Percentiles rank a stretch among this genome's conserved stretches.
These are phyloP conservation scores for Phoebastria nigripes DNA, from an alignment of 2,797 vertebrate genomes.

Conservation along the genomic window DNA sequence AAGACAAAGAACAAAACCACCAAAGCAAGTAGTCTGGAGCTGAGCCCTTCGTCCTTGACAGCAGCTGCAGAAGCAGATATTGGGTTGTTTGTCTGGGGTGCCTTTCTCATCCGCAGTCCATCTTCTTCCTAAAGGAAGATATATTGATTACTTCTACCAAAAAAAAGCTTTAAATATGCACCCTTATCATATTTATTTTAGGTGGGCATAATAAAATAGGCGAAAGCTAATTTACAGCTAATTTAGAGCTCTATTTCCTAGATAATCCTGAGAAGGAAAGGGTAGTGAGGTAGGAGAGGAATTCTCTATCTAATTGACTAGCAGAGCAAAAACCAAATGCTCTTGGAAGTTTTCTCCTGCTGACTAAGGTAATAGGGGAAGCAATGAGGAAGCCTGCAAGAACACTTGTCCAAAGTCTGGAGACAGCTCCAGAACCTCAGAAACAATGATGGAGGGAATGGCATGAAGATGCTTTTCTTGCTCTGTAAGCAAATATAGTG, in stretches of 20 bases:
- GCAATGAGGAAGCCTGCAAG: not conserved
- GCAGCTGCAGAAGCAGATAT: constrained; percentile 68
- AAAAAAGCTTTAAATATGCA: not conserved
- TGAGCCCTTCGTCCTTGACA: constrained; percentile 88
- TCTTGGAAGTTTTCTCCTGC: not conserved
- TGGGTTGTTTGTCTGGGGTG: constrained; percentile 82
- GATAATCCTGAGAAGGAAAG: not conserved
- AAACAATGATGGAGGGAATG: not conserved
- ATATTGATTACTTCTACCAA: not conserved
- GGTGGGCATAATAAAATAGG: not conserved
- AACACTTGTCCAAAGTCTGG: not conserved
- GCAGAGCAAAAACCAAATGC: not conserved
- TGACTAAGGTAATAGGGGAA: not conserved
- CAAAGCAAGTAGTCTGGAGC: constrained; percentile 85
- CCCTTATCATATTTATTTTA: not conserved
- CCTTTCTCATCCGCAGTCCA: constrained; percentile 92
- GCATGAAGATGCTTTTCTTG: not conserved
- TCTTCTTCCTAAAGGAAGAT: constrained; percentile 85
- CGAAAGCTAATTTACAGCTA: not conserved
- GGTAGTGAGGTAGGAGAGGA: not conserved
- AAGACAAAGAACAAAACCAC: constrained; percentile 93
- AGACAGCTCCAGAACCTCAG: not conserved
- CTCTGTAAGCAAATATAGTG: not conserved
- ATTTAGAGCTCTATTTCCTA: not conserved
- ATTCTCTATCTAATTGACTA: not conserved